Evolutionary conservation across 1,140 invertebrate species (phyloP).

Genomic region (Tetragnatha versicolor): DNA sequence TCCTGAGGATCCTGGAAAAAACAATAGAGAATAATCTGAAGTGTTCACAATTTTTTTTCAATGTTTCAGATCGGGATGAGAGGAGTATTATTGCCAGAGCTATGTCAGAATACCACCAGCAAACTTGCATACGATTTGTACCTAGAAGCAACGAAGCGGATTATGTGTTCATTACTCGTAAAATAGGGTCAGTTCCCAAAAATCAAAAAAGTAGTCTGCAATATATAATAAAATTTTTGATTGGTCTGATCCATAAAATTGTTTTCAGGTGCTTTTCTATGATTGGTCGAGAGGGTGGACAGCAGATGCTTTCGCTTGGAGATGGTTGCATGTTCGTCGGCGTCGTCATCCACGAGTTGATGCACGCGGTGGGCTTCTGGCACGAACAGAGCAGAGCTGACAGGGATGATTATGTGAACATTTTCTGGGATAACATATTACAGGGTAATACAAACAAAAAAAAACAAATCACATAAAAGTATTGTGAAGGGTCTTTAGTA

Average conservation of each 20-base stretch:
- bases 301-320: constrained; percentile 54
- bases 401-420: constrained; percentile 72
- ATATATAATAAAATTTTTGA: background rate
- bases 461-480: too few relatives aligned
- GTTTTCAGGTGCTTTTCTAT: constrained; percentile 39
- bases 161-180: constrained; percentile 60
- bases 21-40: too few relatives aligned
- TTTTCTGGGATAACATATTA: constrained; percentile 73
- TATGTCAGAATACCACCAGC: constrained; percentile 49
- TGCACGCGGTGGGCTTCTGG: constrained; percentile 78
- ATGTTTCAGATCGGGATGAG: constrained; percentile 49
- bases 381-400: constrained; percentile 74
- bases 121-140: constrained; percentile 52
- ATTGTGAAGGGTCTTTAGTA: too few relatives aligned
- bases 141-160: constrained; percentile 58
- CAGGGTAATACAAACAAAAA: constrained; percentile 46
- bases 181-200: constrained; percentile 60
- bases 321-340: constrained; percentile 66
- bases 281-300: constrained; percentile 51
- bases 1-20: too few relatives aligned
- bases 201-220: background rate
- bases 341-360: constrained; percentile 82
- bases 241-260: background rate
- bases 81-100: constrained; percentile 47
- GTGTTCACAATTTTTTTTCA: too few relatives aligned